Base-by-base conservation (phyloP, 2,797 vertebrate species). In the Benthosema pterotum region DNA sequence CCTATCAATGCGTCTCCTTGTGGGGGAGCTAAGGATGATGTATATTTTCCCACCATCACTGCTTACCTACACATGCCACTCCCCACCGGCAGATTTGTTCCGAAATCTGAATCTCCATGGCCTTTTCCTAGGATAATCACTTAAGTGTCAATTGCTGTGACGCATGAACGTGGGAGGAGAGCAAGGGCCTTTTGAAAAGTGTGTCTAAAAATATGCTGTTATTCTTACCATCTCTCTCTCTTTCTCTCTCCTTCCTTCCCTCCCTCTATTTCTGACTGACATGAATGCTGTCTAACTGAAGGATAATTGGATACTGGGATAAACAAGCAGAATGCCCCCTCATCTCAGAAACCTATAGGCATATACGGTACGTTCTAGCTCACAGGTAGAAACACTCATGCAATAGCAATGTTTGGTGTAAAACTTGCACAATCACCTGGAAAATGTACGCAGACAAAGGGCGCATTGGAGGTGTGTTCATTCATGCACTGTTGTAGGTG, bases 181-280 rank as follows among this genome's bases (percentile, higher is more conserved):
- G 25, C 51, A 50, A 60, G 11, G 63, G 52, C 16, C 55, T 52
- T 59, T 52, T 15, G 47, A 54, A 58, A 69, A 19, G 47, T 61
- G 49, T 49, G 45, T 59, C 70, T 72, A 76, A 79, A 75, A 76
- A 72, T 72, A 79, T 38, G 54, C 28, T 54, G 28, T 54, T 25
- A 15, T 25, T 55, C 52, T 55, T 28, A 15, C 52, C 15, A 25
- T 54, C 52, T 54, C 52, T 54, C 52, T 55, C 52, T 55, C 19
- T 54, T 25, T 54, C 59, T 49, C 22, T 15, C 22, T 51, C 49
- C 0, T 18, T 19, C 7, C 25, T 12, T 52, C 51, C 25, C 13
- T 32, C 22, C 8, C 22, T 52, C 25, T 48, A 42, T 16, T 8
- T 66, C 19, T 52, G 47, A 48, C 43, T 48, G 61, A 19, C 61